Evolutionary conservation across 2,797 vertebrate species (phyloP).

Genomic region (Gadopsis bispinosus): DNA sequence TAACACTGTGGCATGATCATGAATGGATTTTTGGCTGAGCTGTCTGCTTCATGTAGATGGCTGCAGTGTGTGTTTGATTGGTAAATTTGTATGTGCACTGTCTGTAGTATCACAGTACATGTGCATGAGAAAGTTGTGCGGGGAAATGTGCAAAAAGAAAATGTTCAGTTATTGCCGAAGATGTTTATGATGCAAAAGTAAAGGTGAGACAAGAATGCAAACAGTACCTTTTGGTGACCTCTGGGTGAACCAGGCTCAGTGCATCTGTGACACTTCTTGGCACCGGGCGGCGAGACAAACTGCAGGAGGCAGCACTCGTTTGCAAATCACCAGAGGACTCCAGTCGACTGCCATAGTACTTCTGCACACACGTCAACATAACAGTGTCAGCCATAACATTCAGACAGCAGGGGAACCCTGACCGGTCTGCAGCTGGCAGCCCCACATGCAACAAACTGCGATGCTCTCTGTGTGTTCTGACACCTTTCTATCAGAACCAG

Average conservation of each 20-base stretch:
- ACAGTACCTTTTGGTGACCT: conserved; percentile 78
- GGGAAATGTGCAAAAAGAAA: not conserved
- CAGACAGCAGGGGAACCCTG: too few species aligned
- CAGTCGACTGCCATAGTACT: conserved; percentile 78
- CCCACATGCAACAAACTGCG: too few species aligned
- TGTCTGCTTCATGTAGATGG: not conserved
- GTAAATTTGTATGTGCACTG: not conserved
- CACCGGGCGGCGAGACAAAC: conserved; percentile 7
- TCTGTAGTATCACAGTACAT: not conserved
- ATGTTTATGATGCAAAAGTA: not conserved
- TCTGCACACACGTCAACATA: conserved; percentile 54
- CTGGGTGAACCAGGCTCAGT: conserved; percentile 80
- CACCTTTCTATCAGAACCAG: too few species aligned
- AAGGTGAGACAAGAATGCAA: not conserved
- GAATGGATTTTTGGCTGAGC: not conserved
- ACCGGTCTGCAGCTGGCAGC: too few species aligned
- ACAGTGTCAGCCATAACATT: too few species aligned
- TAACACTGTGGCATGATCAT: not conserved
- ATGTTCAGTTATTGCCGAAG: not conserved
- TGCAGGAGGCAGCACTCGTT: conserved; percentile 78
- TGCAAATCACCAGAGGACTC: conserved; percentile 78
- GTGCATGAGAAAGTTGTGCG: not conserved
- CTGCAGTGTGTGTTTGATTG: not conserved
- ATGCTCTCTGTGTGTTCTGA: too few species aligned
- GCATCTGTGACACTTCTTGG: conserved; percentile 71